Evolutionary conservation across 2,113 vertebrate genomes (phyloP).

Genomic region (Gopherus evgoodei): DNA sequence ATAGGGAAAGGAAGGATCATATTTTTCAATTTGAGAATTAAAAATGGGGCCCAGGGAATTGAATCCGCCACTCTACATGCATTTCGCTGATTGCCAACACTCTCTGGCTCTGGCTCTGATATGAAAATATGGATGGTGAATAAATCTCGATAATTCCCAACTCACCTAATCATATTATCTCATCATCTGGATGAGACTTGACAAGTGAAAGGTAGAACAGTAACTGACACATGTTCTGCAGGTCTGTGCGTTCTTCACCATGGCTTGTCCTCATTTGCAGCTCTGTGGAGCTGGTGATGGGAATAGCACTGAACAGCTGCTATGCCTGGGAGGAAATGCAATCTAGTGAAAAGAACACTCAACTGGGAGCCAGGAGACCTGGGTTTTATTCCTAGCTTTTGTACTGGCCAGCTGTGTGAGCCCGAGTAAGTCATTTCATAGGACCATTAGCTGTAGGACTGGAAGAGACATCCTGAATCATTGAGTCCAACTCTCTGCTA

Average conservation of each 20-base stretch:
- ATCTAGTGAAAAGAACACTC: background rate
- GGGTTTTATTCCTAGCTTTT: background rate
- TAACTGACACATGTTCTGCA: background rate
- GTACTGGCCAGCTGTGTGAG: background rate
- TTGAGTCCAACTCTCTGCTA: background rate
- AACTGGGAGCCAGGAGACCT: background rate
- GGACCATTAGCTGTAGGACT: background rate
- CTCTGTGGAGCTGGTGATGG: background rate
- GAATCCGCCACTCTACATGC: background rate
- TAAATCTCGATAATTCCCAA: slow-evolving; percentile 32
- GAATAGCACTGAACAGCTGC: background rate
- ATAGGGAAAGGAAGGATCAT: background rate
- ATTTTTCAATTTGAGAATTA: slow-evolving; percentile 52
- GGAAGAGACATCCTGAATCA: background rate
- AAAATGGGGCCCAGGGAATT: slow-evolving; percentile 10
- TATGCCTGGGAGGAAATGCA: background rate
- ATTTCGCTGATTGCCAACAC: background rate
- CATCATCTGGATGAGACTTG: slow-evolving; percentile 37
- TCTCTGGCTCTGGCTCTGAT: slow-evolving; percentile 21
- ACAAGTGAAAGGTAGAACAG: slow-evolving; percentile 27
- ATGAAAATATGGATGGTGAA: slow-evolving; percentile 20
- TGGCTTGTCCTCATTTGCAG: background rate
- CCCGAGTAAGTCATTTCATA: background rate
- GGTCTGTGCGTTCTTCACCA: background rate
- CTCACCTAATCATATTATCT: slow-evolving; percentile 53